Evolutionary conservation across 2,888 invertebrate species (phyloP).

Genomic region (Kuschelorhynchus macadamiae): DNA sequence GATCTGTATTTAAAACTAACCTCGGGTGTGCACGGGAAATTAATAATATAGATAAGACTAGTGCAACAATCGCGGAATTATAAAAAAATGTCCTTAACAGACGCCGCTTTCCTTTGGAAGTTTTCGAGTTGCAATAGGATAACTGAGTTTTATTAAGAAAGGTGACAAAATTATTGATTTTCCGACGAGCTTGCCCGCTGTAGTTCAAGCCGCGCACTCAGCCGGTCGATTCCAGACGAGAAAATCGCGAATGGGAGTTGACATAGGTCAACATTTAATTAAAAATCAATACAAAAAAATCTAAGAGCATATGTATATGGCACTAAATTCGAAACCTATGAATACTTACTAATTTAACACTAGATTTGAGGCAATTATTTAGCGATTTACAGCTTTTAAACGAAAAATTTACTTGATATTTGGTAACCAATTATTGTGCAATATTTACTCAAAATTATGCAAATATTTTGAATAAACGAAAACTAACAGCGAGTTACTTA

Average conservation of each 20-base stretch:
- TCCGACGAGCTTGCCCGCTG: background rate
- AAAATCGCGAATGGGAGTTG: constrained; percentile 19
- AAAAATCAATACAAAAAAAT: constrained; percentile 20
- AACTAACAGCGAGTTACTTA: background rate
- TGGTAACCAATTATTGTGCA: background rate
- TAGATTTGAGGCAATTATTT: too few species aligned
- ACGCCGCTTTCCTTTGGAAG: too few species aligned
- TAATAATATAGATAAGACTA: background rate
- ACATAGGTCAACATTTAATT: constrained; percentile 40
- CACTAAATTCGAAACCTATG: too few species aligned
- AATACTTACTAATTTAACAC: too few species aligned
- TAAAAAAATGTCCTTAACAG: background rate
- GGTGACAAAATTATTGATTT: constrained; percentile 13
- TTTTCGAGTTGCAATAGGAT: too few species aligned
- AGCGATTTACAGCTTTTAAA: too few species aligned
- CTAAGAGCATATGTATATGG: background rate
- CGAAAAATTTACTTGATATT: too few species aligned
- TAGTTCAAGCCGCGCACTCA: background rate
- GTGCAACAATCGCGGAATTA: background rate
- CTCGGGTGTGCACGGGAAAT: background rate
- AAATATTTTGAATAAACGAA: background rate
- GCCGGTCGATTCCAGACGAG: constrained; percentile 23
- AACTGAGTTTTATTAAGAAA: too few species aligned
- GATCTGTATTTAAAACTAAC: background rate
- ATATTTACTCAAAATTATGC: background rate